Evolutionary conservation across 2,888 invertebrate species (phyloP).

Genomic region (Hedya salicella): DNA sequence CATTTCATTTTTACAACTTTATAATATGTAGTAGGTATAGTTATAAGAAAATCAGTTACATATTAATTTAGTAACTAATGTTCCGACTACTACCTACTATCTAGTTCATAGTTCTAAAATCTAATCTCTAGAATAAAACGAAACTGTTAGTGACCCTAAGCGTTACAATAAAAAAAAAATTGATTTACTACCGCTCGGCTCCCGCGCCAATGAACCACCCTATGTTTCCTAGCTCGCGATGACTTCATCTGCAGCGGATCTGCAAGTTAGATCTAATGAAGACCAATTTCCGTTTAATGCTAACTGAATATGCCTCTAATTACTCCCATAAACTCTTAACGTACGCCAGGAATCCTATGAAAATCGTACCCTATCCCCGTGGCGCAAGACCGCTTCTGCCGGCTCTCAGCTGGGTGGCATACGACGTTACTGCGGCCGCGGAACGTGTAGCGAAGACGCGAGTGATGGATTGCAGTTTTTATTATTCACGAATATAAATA

Average conservation of each 20-base stretch:
- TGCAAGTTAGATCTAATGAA: conserved; percentile 39
- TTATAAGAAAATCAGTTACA: too few relatives aligned
- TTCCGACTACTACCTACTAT: too few relatives aligned
- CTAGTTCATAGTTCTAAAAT: too few relatives aligned
- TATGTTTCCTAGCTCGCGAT: conserved; percentile 4
- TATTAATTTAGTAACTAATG: too few relatives aligned
- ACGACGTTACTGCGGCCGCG: background rate
- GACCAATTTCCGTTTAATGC: conserved; percentile 32
- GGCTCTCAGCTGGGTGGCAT: background rate
- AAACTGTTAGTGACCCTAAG: too few relatives aligned
- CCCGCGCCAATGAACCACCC: background rate
- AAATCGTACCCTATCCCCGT: background rate
- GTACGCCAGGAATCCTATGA: background rate
- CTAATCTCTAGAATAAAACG: too few relatives aligned
- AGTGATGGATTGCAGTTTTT: conserved; percentile 27
- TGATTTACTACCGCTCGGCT: too few relatives aligned
- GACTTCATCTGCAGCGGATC: conserved; percentile 39
- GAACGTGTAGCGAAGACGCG: conserved; percentile 27
- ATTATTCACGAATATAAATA: conserved; percentile 36
- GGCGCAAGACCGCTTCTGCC: background rate
- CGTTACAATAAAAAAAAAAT: too few relatives aligned
- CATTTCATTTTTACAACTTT: too few relatives aligned
- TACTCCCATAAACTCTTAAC: conserved; percentile 26
- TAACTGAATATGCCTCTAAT: conserved; percentile 26
- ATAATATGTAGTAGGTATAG: too few relatives aligned